Conservation (phyloP, 2,113 vertebrate species). For the Oenanthe melanoleuca region DNA sequence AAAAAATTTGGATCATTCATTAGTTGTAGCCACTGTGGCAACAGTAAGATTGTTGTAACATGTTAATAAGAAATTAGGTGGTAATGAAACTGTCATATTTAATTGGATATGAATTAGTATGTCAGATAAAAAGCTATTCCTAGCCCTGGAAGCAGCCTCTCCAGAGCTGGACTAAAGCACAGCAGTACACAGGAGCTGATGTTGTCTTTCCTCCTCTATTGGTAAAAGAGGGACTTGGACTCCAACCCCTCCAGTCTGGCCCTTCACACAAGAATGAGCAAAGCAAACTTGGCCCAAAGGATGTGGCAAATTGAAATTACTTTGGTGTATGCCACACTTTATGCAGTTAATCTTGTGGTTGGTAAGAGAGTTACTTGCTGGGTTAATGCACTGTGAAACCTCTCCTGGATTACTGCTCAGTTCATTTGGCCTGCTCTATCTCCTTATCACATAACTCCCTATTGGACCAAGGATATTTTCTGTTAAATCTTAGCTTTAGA, state of each 20-base stretch:
- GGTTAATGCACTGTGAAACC: not conserved
- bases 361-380: not conserved
- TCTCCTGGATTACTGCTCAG: not conserved
- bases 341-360: not conserved
- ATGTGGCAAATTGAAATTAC: not conserved
- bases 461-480: not conserved
- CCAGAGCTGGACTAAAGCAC: not conserved
- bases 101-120: not conserved
- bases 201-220: not conserved
- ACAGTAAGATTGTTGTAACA: not conserved
- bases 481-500: conserved; percentile 4
- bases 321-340: not conserved
- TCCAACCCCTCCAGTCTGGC: not conserved
- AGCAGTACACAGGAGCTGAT: not conserved
- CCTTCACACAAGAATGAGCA: not conserved
- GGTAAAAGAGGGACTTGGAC: not conserved
- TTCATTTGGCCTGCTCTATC: not conserved
- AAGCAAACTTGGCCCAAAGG: not conserved
- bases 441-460: conserved; percentile 10
- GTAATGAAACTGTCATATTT: not conserved
- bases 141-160: not conserved
- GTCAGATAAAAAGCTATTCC: not conserved
- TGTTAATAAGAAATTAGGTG: not conserved
- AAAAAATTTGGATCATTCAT: not conserved
- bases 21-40: not conserved